Evolutionary conservation across 2,113 vertebrate genomes (phyloP).

Genomic region (Sclerurus mexicanus): DNA sequence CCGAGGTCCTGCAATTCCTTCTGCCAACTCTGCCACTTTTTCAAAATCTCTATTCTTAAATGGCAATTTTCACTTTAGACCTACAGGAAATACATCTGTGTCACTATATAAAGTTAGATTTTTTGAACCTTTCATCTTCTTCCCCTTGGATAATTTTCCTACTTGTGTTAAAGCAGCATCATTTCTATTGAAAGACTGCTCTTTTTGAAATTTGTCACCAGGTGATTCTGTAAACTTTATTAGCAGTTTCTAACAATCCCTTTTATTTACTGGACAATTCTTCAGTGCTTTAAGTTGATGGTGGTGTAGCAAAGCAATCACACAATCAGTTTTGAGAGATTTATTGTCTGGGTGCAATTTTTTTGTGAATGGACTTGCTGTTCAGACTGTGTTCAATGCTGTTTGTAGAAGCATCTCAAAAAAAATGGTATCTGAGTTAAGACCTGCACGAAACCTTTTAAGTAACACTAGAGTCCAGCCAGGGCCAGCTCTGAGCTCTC

Average conservation of each 20-base stretch:
- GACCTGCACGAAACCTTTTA: neutral
- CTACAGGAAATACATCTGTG: neutral
- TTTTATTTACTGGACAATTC: conserved; percentile 49
- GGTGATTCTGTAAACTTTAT: conserved; percentile 48
- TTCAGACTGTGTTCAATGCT: neutral
- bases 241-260: conserved; percentile 1
- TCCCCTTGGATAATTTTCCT: conserved; percentile 22
- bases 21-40: conserved; percentile 17
- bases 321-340: neutral
- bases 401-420: neutral
- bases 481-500: neutral
- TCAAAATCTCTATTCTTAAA: conserved; percentile 30
- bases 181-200: neutral
- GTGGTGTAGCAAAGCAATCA: conserved; percentile 5
- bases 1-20: conserved; percentile 6
- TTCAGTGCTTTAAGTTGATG: neutral
- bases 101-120: neutral
- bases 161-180: neutral
- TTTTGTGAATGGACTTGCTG: conserved; percentile 37
- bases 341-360: conserved; percentile 14
- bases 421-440: neutral
- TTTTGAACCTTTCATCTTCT: conserved; percentile 33
- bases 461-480: neutral
- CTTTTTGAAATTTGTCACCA: neutral
- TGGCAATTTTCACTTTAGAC: conserved; percentile 30